Conservation (phyloP, 2,888 invertebrate genomes). For the Tetragnatha montana region DNA sequence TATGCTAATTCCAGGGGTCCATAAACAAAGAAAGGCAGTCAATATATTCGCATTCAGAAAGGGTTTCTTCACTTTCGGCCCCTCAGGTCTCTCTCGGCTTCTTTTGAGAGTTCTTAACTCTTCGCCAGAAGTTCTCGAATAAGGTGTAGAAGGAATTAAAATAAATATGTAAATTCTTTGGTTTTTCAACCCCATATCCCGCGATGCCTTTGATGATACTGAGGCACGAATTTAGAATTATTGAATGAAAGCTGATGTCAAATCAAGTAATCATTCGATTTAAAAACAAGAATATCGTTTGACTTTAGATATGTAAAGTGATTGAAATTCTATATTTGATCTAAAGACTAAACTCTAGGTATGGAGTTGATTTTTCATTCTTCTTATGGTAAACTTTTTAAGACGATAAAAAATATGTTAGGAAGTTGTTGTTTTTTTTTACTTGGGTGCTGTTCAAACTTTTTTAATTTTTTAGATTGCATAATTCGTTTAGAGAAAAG, state of each 20-base stretch:
- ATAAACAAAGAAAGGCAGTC: constrained; percentile 5
- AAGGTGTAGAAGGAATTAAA: constrained; percentile 22
- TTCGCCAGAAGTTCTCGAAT: not conserved
- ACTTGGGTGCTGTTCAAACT: too few relatives aligned
- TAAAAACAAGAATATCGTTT: too few relatives aligned
- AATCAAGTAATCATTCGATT: too few relatives aligned
- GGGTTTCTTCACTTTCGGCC: constrained; percentile 6
- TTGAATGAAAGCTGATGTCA: not conserved
- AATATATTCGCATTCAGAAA: constrained; percentile 49
- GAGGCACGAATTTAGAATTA: not conserved
- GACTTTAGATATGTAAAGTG: too few relatives aligned
- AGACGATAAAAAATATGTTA: too few relatives aligned
- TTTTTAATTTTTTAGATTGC: too few relatives aligned
- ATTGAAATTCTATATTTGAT: too few relatives aligned
- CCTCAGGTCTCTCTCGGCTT: not conserved
- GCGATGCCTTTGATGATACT: not conserved
- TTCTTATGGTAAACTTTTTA: too few relatives aligned
- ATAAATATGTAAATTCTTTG: constrained; percentile 32
- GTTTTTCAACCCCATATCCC: not conserved
- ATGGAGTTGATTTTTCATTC: too few relatives aligned
- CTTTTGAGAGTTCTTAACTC: not conserved
- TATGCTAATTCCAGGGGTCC: constrained; percentile 49
- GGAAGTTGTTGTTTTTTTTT: too few relatives aligned
- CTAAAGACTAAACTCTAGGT: too few relatives aligned
- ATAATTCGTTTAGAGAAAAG: not conserved